Evolutionary conservation across 2,888 invertebrate species (phyloP), one percentile per base, ranked within the genome.

Genomic region (Ethmia dodecea): DNA sequence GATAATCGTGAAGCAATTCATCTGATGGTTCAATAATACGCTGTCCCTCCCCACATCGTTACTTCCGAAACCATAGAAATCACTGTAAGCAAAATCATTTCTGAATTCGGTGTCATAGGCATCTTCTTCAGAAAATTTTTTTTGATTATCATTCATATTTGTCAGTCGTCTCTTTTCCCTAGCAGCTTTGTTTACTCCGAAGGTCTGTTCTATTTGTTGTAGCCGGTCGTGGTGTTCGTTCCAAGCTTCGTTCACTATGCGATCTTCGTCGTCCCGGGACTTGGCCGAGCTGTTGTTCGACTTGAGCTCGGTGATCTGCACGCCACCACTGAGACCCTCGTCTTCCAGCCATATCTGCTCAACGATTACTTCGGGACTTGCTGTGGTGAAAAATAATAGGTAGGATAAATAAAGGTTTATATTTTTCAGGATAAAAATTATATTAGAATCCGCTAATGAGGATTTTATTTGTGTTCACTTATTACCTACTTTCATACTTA

Each of bases 261-360:
- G 35, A 31, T 42, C 31, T 20, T 49, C 46, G 14, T 53, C 49
- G 3, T 50, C 14, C 53, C 49, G 4, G 52, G 40, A 5, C 60
- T 42, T n/a, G 45, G 45, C 54, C 4, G 55, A 42, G 14, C 56
- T 33, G n/a, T 36, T 56, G 14, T 64, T 60, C 3, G 68, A 60
- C 28, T 69, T 61, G 5, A 81, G 43, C 60, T 81, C 83, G 28
- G 66, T 60, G 12, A 81, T 75, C 60, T 77, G 64, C 3, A 76
- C 52, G 13, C 58, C 55, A 8, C 53, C 45, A 26, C 42, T 22
- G 38, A 28, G 27, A 25, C 56, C 47, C 15, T 58, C 56, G 13
- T 64, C 52, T 38, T 55, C 51, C 33, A 61, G 33, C 72, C 69
- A 69, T 37, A 64, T 38, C 28, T 61, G 60, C 13, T 58, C 51